Evolutionary conservation across 2,888 invertebrate species (phyloP), one percentile per base, ranked within the genome.

Genomic region (Chrysolina haemoptera): DNA sequence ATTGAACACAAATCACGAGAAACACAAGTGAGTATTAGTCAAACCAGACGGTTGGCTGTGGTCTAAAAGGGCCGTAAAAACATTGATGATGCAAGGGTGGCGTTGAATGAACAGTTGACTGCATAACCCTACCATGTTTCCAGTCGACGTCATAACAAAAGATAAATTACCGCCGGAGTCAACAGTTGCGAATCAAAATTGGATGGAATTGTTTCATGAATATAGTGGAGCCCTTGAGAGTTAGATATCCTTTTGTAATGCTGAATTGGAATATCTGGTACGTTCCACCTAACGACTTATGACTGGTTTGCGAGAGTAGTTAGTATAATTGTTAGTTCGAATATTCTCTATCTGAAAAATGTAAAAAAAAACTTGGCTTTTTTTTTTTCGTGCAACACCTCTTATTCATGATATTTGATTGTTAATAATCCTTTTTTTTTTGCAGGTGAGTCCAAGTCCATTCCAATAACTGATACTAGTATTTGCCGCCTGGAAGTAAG

Each of bases 121-220:
- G 75, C 73, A 68, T 76, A 75, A 73, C 79, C 79, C 80, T 73
- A 76, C 80, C 81, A 81, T 79, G 83, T 79, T 83, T 83, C 83
- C 84, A 83, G 81, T 82, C 82, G 83, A 82, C 81, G 80, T 83
- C 81, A 83, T 82, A 84, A 86, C 85, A 85, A 85, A 85, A 83
- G 84, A 84, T 84, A 82, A 84, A 85, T 85, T 84, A 83, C 80
- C 79, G 72, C 79, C 80, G 81, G 81, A 80, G 80, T 82, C 80
- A 81, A 80, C 80, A 77, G 81, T 80, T 66, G 66, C 43, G 65
- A 65, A 46, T 65, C 70, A 63, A 70, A 70, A 70, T 70, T 70
- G 70, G 70, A 63, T 35, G 41, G 70, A 70, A 70, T 70, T 70
- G 70, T 70, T 62, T 62, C 63, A 64, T 35, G 50, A 70, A 70